Evolutionary conservation across 2,113 vertebrate genomes (phyloP), one percentile per base, ranked within the genome.

Genomic region (Paradoxurus hermaphroditus): DNA sequence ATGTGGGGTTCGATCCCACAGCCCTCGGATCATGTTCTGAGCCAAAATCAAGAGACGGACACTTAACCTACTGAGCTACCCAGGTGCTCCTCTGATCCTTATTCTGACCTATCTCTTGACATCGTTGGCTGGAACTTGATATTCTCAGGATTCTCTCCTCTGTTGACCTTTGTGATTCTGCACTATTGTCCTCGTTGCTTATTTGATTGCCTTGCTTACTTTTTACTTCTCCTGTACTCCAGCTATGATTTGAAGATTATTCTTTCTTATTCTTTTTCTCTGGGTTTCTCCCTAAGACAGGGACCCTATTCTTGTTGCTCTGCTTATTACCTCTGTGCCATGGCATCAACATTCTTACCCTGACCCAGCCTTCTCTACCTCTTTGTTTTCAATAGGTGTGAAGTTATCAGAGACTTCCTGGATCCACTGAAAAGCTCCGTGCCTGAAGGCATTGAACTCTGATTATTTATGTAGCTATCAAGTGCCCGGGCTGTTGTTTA

Each of bases 111-210:
- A 89, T 59, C n/a, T 73, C 59, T 93, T 92, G 68, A 86, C 49
- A 68, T 73, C 86, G 21, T 73, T 87, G 63, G n/a, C n/a, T 27
- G 27, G 39, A 84, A 51, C 63, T 88, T 91, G 46, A 49, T 77
- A 92, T 96, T 97, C 84, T 94, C 34, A 23, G 49, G n/a, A 44
- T 78, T 78, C 67, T 91, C 15, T 91, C 5, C 49, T 79, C n/a
- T 95, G 11, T 86, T 63, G 65, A 62, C 73, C 62, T 83, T 14
- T 73, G 27, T 77, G 63, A 53, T 94, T 95, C 91, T 94, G 27
- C 21, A 75, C 21, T 82, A 27, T 56, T 86, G 56, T 90, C 81
- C 11, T 34, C 65, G 49, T 29, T 91, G 39, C n/a, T 93, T 23
- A 21, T 77, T 59, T 94, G 91, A 7, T 51, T 94, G 65, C 18